Evolutionary conservation across 2,888 invertebrate species (phyloP).

Genomic region (Ennomos fuscantarius): DNA sequence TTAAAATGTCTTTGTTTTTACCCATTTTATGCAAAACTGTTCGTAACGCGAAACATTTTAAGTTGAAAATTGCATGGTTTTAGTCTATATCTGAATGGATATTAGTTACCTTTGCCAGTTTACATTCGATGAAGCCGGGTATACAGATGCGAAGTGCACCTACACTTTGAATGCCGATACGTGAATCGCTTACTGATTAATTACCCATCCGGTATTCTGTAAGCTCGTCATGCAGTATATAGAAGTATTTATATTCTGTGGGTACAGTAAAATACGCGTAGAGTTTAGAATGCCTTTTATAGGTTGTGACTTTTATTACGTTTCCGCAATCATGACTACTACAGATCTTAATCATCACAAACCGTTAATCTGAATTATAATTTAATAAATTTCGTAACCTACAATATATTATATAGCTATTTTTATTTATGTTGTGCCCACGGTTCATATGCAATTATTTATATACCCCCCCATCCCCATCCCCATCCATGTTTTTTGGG

Average conservation of each 20-base stretch:
- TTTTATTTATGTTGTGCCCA: too few species aligned
- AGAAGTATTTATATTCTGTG: too few species aligned
- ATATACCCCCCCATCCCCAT: too few species aligned
- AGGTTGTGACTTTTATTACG: too few species aligned
- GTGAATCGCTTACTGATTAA: constrained; percentile 55
- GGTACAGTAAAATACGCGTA: background rate
- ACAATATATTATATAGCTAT: too few species aligned
- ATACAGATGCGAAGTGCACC: constrained; percentile 46
- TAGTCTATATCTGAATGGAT: constrained; percentile 16
- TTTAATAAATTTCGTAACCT: too few species aligned
- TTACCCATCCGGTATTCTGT: constrained; percentile 36
- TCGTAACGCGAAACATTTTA: constrained; percentile 4
- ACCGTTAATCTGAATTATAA: too few species aligned
- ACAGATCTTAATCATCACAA: too few species aligned
- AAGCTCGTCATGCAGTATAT: background rate
- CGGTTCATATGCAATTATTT: too few species aligned
- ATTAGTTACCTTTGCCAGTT: constrained; percentile 29
- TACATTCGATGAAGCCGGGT: constrained; percentile 38
- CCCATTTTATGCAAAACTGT: background rate
- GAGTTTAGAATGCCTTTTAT: background rate
- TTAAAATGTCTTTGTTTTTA: constrained; percentile 28
- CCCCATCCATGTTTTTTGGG: too few species aligned
- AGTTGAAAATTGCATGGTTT: constrained; percentile 18
- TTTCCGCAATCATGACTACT: too few species aligned
- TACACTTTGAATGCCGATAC: constrained; percentile 46